Conservation (phyloP, 2,888 invertebrate species). For the Nasonovia ribisnigri region DNA sequence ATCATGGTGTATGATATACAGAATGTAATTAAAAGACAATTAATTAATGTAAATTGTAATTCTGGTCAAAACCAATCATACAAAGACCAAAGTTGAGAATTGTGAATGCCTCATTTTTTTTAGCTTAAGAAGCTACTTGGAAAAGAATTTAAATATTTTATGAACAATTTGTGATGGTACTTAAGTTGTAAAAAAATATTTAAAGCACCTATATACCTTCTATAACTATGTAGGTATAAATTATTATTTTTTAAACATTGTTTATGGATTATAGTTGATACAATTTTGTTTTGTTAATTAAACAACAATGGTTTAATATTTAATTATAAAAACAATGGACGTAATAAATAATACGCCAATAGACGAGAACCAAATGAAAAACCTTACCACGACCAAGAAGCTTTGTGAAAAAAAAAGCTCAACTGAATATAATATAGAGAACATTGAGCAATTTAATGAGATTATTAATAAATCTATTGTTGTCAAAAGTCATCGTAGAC, state of each 20-base stretch:
- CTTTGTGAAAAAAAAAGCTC: slow-evolving; percentile 19
- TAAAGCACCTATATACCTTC: not conserved
- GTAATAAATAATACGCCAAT: slow-evolving; percentile 43
- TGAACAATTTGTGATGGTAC: not conserved
- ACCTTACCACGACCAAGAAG: slow-evolving; percentile 5
- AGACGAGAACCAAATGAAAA: slow-evolving; percentile 11
- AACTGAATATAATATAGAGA: slow-evolving; percentile 22
- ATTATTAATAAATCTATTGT: slow-evolving; percentile 43
- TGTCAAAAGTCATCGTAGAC: not conserved
- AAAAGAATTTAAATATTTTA: not conserved
- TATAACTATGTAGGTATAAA: not conserved
- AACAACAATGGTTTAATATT: slow-evolving; percentile 24
- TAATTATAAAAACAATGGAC: slow-evolving; percentile 46
- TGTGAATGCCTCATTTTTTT: not conserved
- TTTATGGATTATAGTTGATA: slow-evolving; percentile 17
- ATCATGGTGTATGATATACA: not conserved
- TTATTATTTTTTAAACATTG: slow-evolving; percentile 16
- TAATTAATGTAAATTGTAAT: not conserved
- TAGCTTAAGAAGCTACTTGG: not conserved
- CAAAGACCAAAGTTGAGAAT: not conserved
- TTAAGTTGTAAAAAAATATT: not conserved
- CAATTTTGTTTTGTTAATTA: slow-evolving; percentile 14
- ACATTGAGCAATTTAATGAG: slow-evolving; percentile 16
- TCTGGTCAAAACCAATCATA: not conserved
- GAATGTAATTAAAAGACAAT: not conserved